Percentiles rank a stretch among this genome's conserved stretches.
Evolutionary conservation across 2,888 invertebrate genomes (phyloP).

Genomic region (Leptogaster cylindrica): DNA sequence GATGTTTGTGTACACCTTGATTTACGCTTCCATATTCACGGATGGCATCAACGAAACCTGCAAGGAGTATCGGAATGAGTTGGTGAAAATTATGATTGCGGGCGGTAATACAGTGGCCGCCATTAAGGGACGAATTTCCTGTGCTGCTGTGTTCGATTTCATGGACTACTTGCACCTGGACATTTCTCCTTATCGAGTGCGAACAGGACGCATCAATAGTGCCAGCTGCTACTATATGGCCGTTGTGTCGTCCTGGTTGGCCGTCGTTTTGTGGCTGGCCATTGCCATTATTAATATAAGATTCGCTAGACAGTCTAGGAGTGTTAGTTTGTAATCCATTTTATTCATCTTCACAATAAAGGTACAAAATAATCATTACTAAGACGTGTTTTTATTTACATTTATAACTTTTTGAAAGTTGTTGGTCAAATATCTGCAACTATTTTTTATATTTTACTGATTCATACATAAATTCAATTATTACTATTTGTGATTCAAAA

Average conservation of each 20-base stretch:
- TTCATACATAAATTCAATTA: too few relatives aligned
- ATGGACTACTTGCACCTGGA: conserved; percentile 83
- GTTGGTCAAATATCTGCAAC: too few relatives aligned
- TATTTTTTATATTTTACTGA: too few relatives aligned
- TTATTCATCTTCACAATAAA: too few relatives aligned
- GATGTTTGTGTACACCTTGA: conserved; percentile 70
- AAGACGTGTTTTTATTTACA: too few relatives aligned
- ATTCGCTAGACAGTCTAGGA: conserved; percentile 61
- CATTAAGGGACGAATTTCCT: conserved; percentile 67
- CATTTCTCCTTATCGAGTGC: conserved; percentile 67
- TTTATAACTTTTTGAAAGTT: too few relatives aligned
- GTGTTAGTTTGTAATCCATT: conserved; percentile 56
- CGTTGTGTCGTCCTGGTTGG: conserved; percentile 69
- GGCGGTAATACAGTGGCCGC: conserved; percentile 60
- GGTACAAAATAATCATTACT: too few relatives aligned
- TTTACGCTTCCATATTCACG: conserved; percentile 73
- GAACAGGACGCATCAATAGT: conserved; percentile 75
- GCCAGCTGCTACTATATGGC: conserved; percentile 72
- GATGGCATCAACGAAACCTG: conserved; percentile 80
- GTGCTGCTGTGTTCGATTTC: conserved; percentile 79
- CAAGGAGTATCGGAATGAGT: conserved; percentile 72
- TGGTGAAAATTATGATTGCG: conserved; percentile 66
- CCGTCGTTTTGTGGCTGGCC: conserved; percentile 66
- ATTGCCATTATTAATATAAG: conserved; percentile 65
- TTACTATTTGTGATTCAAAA: too few relatives aligned